Evolutionary conservation across 2,888 invertebrate genomes (phyloP), one percentile per base, ranked within the genome.

Genomic region (Trachelus troglodyta): DNA sequence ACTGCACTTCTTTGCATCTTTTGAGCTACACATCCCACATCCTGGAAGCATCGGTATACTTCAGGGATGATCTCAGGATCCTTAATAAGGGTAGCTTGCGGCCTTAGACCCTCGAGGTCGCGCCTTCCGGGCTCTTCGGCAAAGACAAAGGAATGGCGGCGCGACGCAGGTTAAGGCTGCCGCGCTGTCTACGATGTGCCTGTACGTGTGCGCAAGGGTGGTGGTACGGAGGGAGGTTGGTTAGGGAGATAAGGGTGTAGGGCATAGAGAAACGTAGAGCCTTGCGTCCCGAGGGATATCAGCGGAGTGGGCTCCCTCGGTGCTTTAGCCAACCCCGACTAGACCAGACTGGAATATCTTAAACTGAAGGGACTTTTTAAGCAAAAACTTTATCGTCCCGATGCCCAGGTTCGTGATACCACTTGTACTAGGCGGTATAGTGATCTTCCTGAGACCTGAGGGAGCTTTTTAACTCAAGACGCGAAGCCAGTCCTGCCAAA

Each of bases 331-430:
- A 84, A 86, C 85, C 87, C 86, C 83, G 81, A 82, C 86, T 83
- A 87, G 85, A 87, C 86, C 84, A 85, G 88, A 87, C 86, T 74
- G 84, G 88, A 90, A 90, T 91, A 90, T 90, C 88, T 89, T 89
- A 87, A 88, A 88, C 83, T 82, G 83, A 74, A 78, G 77, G 84
- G 85, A 87, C 85, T 88, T 90, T 90, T 86, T 86, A 83, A 85
- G 85, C 85, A 86, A 88, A 88, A 89, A 87, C 83, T 89, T 87
- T 84, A 87, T 87, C 86, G 79, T 75, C 74, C 68, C 12, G 23
- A 9, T 56, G 56, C 56, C 56, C 23, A 56, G 56, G 23, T 56
- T 56, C 56, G 56, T 56, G 56, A 56, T 56, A 56, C 56, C 15
- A 56, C 56, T 56, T 23, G 56, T 56, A 56, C 56, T 1, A 56